These are phyloP conservation scores for Galleria mellonella DNA, from an alignment of 1,140 invertebrate species.

Conservation along the genomic window DNA sequence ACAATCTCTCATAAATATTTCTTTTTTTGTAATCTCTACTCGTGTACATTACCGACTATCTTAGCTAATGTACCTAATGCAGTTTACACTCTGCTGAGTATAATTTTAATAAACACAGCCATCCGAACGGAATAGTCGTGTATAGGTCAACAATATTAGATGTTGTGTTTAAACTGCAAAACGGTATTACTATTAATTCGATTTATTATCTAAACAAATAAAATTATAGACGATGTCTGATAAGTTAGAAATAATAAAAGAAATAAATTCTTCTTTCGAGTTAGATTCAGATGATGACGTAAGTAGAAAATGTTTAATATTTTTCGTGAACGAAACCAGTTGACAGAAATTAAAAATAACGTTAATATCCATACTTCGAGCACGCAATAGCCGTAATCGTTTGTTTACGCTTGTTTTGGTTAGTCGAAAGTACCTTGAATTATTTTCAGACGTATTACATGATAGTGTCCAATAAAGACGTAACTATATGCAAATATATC, in stretches of 20 bases:
- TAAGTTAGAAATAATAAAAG: too few relatives aligned
- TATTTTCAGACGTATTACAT: constrained; percentile 60
- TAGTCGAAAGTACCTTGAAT: constrained; percentile 42
- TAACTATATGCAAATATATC: constrained; percentile 54
- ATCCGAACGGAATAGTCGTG: too few relatives aligned
- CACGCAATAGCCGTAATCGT: constrained; percentile 58
- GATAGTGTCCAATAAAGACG: constrained; percentile 52
- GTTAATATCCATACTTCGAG: constrained; percentile 21
- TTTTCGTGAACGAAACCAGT: constrained; percentile 22
- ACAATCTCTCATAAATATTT: too few relatives aligned
- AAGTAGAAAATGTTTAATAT: constrained; percentile 14
- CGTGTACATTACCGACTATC: neutral
- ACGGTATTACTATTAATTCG: too few relatives aligned
- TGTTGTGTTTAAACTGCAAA: too few relatives aligned
- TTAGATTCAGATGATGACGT: constrained; percentile 17
- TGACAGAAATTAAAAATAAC: constrained; percentile 28
- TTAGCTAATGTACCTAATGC: constrained; percentile 34
- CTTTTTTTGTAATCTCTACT: neutral
- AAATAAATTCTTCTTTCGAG: constrained; percentile 2
- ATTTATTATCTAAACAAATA: too few relatives aligned
- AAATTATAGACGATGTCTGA: too few relatives aligned
- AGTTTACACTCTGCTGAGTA: constrained; percentile 21
- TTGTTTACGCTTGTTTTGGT: constrained; percentile 60
- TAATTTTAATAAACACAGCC: constrained; percentile 4
- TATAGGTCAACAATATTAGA: too few relatives aligned